Conservation (phyloP, 2,113 vertebrate genomes). For the Ciconia stormi region DNA sequence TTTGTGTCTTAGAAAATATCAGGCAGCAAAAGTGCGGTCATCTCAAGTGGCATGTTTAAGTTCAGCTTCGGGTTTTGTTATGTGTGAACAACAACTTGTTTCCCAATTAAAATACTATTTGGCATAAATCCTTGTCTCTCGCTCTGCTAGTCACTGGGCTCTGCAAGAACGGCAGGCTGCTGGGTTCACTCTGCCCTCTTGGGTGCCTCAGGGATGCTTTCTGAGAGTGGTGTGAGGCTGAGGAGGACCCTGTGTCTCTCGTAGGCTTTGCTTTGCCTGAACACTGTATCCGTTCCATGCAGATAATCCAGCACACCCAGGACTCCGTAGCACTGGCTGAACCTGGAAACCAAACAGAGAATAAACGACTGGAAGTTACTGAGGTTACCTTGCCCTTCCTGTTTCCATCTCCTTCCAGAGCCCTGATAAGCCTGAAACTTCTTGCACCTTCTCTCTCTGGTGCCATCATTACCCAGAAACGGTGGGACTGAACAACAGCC, state of each 20-base stretch:
- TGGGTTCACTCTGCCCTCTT: constrained; percentile 67
- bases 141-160: background rate
- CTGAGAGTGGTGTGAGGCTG: constrained; percentile 80
- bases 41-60: background rate
- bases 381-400: background rate
- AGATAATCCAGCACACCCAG: constrained; percentile 90
- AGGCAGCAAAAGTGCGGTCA: background rate
- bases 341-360: constrained; percentile 74
- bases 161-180: background rate
- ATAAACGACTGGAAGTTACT: background rate
- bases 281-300: constrained; percentile 85
- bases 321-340: constrained; percentile 90
- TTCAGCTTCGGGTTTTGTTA: background rate
- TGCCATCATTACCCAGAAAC: fast-evolving
- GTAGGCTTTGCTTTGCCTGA: constrained; percentile 84
- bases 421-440: background rate
- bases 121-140: background rate
- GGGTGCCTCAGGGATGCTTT: constrained; percentile 84
- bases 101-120: background rate
- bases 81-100: background rate
- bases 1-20: background rate
- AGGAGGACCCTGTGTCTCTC: constrained; percentile 85
- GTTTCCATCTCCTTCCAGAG: background rate
- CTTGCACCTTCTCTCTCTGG: background rate
- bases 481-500: background rate